phyloP scores from a whole-genome alignment of 2,113 vertebrate species.

The Carettochelys insculpta region DNA sequence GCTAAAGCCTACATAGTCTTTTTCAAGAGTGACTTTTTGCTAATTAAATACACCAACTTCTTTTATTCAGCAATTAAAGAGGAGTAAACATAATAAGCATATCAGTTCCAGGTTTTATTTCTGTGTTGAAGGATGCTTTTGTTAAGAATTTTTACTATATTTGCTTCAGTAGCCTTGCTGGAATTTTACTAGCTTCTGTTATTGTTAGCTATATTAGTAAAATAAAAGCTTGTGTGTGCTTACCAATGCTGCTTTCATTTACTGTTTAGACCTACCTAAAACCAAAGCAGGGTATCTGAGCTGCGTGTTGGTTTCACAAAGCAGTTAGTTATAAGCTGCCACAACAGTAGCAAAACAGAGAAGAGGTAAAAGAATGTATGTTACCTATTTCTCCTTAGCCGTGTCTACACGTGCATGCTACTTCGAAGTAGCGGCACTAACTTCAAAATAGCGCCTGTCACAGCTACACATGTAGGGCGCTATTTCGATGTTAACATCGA shows the following conservation, averaged over 20 bases:
- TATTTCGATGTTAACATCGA: too few relatives aligned
- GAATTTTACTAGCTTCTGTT: conserved; percentile 16
- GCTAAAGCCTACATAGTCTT: neutral
- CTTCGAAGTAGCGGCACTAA: too few relatives aligned
- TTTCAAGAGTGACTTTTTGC: neutral
- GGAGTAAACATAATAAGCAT: neutral
- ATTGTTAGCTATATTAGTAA: neutral
- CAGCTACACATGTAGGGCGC: too few relatives aligned
- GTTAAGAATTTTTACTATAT: neutral
- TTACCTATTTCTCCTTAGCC: neutral
- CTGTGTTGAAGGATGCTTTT: neutral
- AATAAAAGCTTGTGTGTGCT: neutral
- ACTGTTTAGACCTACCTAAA: neutral
- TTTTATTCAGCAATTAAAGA: neutral
- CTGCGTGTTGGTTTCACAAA: neutral
- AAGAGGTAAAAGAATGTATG: neutral
- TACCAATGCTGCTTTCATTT: neutral
- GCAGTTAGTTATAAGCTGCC: neutral
- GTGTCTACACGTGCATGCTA: too few relatives aligned
- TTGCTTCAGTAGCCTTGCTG: neutral
- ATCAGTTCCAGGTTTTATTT: neutral
- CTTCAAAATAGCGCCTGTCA: too few relatives aligned
- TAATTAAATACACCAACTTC: neutral
- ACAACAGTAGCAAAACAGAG: neutral
- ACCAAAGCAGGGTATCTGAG: neutral